phyloP scores from a whole-genome alignment of 1,140 invertebrate genomes.

The Ceratitis capitata region DNA sequence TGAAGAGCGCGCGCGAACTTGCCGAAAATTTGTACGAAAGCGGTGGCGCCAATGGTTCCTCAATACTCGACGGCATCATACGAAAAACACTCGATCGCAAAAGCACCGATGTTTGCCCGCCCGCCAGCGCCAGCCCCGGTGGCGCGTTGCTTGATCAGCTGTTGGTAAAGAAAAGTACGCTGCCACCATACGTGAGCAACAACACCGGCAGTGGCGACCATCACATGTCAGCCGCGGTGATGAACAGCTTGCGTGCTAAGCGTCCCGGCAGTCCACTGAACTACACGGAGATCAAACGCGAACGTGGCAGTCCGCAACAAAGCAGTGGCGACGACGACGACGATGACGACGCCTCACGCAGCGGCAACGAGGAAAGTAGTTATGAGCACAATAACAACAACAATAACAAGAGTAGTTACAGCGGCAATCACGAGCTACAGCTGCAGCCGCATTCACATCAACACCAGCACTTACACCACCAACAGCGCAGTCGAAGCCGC shows the following conservation, averaged over 20 bases:
- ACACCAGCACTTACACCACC: constrained; percentile 43
- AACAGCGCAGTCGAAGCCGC: constrained; percentile 37
- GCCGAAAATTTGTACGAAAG: constrained; percentile 62
- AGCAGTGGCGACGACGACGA: constrained; percentile 50
- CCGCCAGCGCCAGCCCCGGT: constrained; percentile 64
- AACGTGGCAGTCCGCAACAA: constrained; percentile 53
- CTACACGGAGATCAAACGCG: constrained; percentile 58
- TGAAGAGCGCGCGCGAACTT: constrained; percentile 62
- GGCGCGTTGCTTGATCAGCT: constrained; percentile 78
- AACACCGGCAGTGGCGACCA: constrained; percentile 58
- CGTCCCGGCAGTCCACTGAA: constrained; percentile 56
- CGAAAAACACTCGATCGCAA: constrained; percentile 72
- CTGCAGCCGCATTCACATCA: neutral
- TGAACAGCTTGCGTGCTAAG: constrained; percentile 49
- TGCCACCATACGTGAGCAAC: constrained; percentile 64
- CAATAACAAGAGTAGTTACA: constrained; percentile 42
- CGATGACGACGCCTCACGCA: constrained; percentile 47
- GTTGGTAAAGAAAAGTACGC: constrained; percentile 73
- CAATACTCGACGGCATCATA: constrained; percentile 82
- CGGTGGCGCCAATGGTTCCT: constrained; percentile 72
- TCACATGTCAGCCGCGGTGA: neutral
- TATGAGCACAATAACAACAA: constrained; percentile 47
- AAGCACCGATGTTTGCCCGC: constrained; percentile 57
- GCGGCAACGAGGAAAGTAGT: constrained; percentile 32
- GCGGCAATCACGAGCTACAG: constrained; percentile 31